phyloP scores from a whole-genome alignment of 2,888 invertebrate genomes.

The Melieria omissa region DNA sequence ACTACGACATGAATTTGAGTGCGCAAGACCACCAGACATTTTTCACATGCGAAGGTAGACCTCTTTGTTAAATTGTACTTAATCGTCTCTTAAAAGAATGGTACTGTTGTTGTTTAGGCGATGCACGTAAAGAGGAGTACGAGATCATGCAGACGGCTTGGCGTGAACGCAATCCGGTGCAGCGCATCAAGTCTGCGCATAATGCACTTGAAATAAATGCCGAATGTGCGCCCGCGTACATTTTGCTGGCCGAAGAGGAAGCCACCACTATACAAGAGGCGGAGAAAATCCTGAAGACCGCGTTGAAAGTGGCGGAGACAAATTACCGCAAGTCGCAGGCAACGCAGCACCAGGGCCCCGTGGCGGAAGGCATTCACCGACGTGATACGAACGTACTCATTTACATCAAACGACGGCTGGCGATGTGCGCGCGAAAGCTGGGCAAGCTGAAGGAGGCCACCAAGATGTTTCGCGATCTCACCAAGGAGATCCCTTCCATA shows the following conservation, averaged over 20 bases:
- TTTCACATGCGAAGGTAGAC: conserved; percentile 83
- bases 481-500: conserved; percentile 95
- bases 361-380: conserved; percentile 82
- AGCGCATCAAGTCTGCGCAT: conserved; percentile 90
- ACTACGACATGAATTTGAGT: conserved; percentile 98
- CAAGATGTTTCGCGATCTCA: conserved; percentile 95
- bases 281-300: conserved; percentile 84
- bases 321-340: conserved; percentile 83
- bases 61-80: not conserved
- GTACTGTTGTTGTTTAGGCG: conserved; percentile 5
- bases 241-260: conserved; percentile 96
- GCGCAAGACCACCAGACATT: conserved; percentile 99
- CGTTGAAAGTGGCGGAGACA: conserved; percentile 84
- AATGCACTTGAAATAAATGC: conserved; percentile 86
- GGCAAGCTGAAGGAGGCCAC: conserved; percentile 95
- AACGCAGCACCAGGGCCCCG: conserved; percentile 79
- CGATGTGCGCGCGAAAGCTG: conserved; percentile 97
- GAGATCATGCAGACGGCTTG: conserved; percentile 97
- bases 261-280: conserved; percentile 91
- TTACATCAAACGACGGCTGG: conserved; percentile 91
- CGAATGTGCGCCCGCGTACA: conserved; percentile 95
- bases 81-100: not conserved
- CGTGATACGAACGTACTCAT: conserved; percentile 94
- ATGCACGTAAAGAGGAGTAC: conserved; percentile 77
- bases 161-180: conserved; percentile 92